phyloP scores from a whole-genome alignment of 2,888 invertebrate genomes.

The Amblyteles armatorius region DNA sequence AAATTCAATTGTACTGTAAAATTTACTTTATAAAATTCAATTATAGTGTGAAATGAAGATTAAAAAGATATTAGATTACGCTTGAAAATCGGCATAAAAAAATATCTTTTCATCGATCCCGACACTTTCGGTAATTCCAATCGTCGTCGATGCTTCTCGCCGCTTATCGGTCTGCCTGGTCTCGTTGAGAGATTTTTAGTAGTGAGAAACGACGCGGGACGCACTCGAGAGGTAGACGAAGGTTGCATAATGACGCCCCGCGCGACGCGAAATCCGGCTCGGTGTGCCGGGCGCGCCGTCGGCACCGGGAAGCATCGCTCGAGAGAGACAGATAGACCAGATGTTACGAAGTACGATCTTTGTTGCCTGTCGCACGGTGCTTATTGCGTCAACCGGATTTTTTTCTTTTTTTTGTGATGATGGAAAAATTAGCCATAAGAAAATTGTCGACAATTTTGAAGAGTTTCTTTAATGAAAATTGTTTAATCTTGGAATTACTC shows the following conservation, averaged over 20 bases:
- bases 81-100: neutral
- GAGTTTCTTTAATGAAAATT: no score
- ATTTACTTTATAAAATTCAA: no score
- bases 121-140: neutral
- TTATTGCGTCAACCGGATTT: neutral
- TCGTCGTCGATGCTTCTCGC: neutral
- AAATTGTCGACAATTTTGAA: no score
- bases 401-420: neutral
- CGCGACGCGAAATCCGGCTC: constrained; percentile 71
- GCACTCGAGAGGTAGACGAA: constrained; percentile 27
- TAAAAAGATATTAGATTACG: neutral
- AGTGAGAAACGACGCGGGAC: neutral
- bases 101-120: neutral
- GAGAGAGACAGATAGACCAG: neutral
- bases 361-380: neutral
- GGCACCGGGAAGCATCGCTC: constrained; percentile 46
- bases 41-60: neutral
- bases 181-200: neutral
- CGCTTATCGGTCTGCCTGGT: neutral
- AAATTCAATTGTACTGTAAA: no score
- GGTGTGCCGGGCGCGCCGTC: constrained; percentile 43
- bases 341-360: constrained; percentile 5
- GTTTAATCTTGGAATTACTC: no score
- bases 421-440: no score
- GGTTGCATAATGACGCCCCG: constrained; percentile 83